Conservation (phyloP, 2,888 invertebrate genomes). For the Megamerina dolium region DNA sequence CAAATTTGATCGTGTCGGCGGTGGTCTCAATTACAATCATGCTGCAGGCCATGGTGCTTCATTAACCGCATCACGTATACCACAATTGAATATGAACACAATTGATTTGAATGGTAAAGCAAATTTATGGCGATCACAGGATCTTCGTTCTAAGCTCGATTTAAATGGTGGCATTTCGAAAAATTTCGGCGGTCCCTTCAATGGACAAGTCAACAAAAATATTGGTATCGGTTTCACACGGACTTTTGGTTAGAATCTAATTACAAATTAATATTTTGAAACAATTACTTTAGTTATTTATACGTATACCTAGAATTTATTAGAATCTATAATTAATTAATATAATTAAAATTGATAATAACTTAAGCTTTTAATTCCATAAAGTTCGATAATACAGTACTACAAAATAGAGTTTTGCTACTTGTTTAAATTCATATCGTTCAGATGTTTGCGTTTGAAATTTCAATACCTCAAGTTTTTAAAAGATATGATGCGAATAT, state of each 20-base stretch:
- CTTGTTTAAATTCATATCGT: no score
- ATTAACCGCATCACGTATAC: constrained; percentile 19
- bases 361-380: no score
- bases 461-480: no score
- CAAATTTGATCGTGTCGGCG: constrained; percentile 21
- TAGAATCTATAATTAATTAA: not conserved
- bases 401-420: no score
- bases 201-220: constrained; percentile 12
- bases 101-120: constrained; percentile 20
- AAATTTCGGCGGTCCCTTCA: constrained; percentile 15
- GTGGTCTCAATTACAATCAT: constrained; percentile 21
- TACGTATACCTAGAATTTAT: no score
- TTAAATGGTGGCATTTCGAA: constrained; percentile 18
- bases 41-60: constrained; percentile 20
- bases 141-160: constrained; percentile 16
- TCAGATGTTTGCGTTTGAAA: no score
- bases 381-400: no score
- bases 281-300: no score
- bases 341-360: not conserved
- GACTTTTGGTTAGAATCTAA: constrained; percentile 12
- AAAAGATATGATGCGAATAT: no score
- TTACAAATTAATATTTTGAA: no score
- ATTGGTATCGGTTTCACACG: constrained; percentile 19
- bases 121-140: constrained; percentile 21
- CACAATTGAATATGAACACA: constrained; percentile 19